Base-by-base conservation (phyloP, 2,113 vertebrate species). In the Speoplatyrhinus poulsoni region DNA sequence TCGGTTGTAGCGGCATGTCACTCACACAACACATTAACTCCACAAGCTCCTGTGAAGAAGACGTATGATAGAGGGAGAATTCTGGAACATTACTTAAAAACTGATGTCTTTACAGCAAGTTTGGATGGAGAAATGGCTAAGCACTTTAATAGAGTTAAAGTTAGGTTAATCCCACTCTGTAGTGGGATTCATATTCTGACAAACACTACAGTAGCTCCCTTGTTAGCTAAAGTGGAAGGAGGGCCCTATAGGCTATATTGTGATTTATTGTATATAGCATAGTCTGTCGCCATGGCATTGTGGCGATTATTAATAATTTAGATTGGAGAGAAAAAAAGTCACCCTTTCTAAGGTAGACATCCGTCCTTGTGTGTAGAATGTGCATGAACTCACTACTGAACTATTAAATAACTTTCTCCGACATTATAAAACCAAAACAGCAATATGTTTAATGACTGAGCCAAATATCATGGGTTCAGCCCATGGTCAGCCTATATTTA, bases 1-100 rank as follows among this genome's bases (percentile, higher is more conserved):
- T 83, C 79, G 76, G 68, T 8, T 88, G 85, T 53, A 75, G 73
- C 84, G 66, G 59, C 77, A 71, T 60, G 69, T 87, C 85, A 86
- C 79, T 82, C 84, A 80, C 65, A 65, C 70, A 85, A 84, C 84
- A 77, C 82, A 83, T 85, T 89, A 71, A 82, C 90, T 91, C 92
- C 90, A 92, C 90, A 79, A 85, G 74, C 84, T 80, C 85, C 61
- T 82, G 79, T 70, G 70, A 57, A 72, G 70, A 75, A 26, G 26
- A 26, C 26, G 2, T 2, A 80, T 84, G 80, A 59, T 75, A 77
- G 52, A 62, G 15, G 46, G 6, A 61, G 17, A 54, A 6, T 41
- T 41, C 36, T 41, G 36, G 36, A 41, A 41, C 4, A 5, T 41
- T 41, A 5, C 36, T 5, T 6, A 7, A 41, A 41, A 41, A 5